Evolutionary conservation across 2,888 invertebrate species (phyloP).

Genomic region (Mystacides longicornis): DNA sequence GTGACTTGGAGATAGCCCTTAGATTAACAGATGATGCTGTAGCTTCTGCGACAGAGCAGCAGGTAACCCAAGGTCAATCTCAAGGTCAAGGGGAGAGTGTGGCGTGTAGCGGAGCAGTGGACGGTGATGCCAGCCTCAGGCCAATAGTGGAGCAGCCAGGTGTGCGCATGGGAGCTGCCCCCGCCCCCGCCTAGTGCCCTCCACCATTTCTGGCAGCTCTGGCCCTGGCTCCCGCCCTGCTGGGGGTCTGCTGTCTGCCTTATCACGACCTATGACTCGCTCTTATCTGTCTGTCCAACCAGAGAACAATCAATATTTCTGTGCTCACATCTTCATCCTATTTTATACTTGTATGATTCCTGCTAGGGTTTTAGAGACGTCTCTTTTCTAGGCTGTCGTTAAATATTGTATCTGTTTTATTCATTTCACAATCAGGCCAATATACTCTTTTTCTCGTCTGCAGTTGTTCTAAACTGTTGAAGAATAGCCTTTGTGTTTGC

Average conservation of each 20-base stretch:
- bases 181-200: slow-evolving; percentile 25
- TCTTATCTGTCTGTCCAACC: not conserved
- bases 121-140: slow-evolving; percentile 23
- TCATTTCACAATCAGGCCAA: too few species aligned
- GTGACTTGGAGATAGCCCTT: slow-evolving; percentile 83
- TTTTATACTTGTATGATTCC: too few species aligned
- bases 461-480: too few species aligned
- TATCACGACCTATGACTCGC: slow-evolving; percentile 25
- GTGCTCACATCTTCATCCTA: not conserved
- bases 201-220: slow-evolving; percentile 23
- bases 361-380: too few species aligned
- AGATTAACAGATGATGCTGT: slow-evolving; percentile 50
- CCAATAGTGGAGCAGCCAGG: slow-evolving; percentile 26
- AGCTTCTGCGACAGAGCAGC: slow-evolving; percentile 39
- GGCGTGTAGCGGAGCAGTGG: slow-evolving; percentile 14
- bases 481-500: too few species aligned
- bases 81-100: slow-evolving; percentile 3
- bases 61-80: not conserved
- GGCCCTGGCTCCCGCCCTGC: slow-evolving; percentile 22
- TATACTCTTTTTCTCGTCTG: too few species aligned
- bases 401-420: too few species aligned
- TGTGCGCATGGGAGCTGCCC: slow-evolving; percentile 17
- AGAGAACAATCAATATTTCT: not conserved
- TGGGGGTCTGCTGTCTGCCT: slow-evolving; percentile 25
- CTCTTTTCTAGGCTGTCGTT: too few species aligned